Conservation (phyloP, 2,113 vertebrate species). For the Gopherus flavomarginatus region DNA sequence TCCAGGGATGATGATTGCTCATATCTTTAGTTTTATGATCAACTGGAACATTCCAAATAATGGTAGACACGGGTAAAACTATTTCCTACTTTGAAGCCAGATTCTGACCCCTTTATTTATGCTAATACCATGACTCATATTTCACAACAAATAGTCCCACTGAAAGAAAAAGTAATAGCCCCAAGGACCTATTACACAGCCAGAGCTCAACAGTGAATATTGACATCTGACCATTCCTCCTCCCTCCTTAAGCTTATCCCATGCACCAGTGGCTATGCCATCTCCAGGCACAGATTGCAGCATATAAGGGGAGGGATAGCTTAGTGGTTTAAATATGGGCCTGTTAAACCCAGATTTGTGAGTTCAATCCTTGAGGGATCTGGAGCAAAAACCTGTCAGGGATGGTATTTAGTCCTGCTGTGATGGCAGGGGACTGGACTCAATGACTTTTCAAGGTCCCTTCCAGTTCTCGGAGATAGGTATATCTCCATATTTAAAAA, state of each 20-base stretch:
- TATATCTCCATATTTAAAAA: too few species aligned
- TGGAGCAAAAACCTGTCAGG: too few species aligned
- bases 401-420: too few species aligned
- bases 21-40: background rate
- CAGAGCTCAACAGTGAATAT: background rate
- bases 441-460: too few species aligned
- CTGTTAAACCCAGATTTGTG: too few species aligned
- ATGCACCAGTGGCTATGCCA: background rate
- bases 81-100: fast-evolving
- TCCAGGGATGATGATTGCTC: background rate
- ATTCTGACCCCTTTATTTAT: background rate
- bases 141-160: background rate
- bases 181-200: fast-evolving
- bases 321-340: too few species aligned
- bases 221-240: background rate
- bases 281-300: too few species aligned
- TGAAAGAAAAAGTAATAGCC: background rate
- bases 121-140: background rate
- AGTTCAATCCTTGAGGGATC: too few species aligned
- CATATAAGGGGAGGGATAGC: background rate
- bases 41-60: fast-evolving
- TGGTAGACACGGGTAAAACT: background rate
- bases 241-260: background rate
- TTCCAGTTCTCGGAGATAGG: too few species aligned
- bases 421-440: too few species aligned